Evolutionary conservation across 2,113 vertebrate species (phyloP), one percentile per base, ranked within the genome.

Genomic region (Hippolais icterina): DNA sequence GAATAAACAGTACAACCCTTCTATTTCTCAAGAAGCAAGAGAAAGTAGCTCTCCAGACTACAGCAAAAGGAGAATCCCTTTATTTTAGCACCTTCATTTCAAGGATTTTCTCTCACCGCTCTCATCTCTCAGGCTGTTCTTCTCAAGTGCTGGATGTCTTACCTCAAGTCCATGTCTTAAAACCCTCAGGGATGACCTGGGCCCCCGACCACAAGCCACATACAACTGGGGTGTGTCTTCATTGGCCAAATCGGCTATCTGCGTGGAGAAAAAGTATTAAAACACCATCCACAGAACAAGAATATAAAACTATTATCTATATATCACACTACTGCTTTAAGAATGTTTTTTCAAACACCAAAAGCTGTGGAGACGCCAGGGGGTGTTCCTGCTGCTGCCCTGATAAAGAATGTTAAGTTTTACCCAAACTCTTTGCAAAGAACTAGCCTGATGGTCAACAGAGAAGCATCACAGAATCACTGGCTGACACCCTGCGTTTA

Each of bases 221-320:
- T 99, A 99, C 24, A 99, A 83, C 94, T 99, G 99, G 35, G 99
- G 99, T 25, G 99, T 99, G 93, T 99, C 99, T 95, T 99, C 99
- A 94, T 99, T 99, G 68, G 99, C 99, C 97, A 99, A 96, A 98
- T 99, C 99, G 20, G 99, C 99, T 96, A 99, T 99, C 99, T 99
- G 96, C 23, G 50, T 9, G 82, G 20, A 84, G 42, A 91, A 59
- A 64, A 9, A 37, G 69, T 1, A 4, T 72, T 53, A 89, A 70
- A 70, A 78, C 15, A 46, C 12, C 1, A 57, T 2, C 19, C 11
- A 15, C 0, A 4, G 80, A 28, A 65, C 1, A 1, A 63, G 21
- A 33, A 65, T 78, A 54, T 15, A 10, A 53, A 91, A 59, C 17
- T 17, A 5, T 24, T 24, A 9, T 2, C 7, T 4, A 20, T 28